phyloP scores from a whole-genome alignment of 2,888 invertebrate species.

The Cylloceria caligata region DNA sequence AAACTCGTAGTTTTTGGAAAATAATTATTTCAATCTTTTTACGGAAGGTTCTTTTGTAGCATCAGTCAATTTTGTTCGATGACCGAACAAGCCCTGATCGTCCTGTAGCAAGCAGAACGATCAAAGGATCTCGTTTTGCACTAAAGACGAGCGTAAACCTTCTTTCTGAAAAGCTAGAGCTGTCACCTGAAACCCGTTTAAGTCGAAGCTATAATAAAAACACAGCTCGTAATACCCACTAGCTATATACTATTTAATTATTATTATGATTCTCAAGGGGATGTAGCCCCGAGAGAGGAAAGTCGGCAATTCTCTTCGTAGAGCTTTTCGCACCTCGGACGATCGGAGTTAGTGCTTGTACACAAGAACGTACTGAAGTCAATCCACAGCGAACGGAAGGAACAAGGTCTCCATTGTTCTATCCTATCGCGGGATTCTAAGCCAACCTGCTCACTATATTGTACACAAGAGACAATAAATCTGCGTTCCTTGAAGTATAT shows the following conservation, averaged over 20 bases:
- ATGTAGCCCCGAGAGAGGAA: not conserved
- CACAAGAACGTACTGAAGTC: not conserved
- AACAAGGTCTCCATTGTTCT: conserved; percentile 13
- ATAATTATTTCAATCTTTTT: too few species aligned
- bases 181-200: not conserved
- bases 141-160: conserved; percentile 6
- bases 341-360: not conserved
- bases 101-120: not conserved
- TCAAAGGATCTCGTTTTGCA: not conserved
- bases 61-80: too few species aligned
- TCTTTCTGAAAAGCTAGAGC: not conserved
- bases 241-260: not conserved
- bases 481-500: conserved; percentile 18
- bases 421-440: conserved; percentile 1
- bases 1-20: too few species aligned
- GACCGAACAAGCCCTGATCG: not conserved
- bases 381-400: not conserved
- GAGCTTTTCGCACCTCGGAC: not conserved
- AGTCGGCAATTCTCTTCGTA: not conserved
- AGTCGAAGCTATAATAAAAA: conserved; percentile 12
- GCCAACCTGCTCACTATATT: not conserved
- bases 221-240: not conserved
- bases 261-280: not conserved
- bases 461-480: conserved; percentile 29
- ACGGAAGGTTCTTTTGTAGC: too few species aligned